Base-by-base conservation (phyloP, 2,113 vertebrate species). In the Struthio camelus region DNA sequence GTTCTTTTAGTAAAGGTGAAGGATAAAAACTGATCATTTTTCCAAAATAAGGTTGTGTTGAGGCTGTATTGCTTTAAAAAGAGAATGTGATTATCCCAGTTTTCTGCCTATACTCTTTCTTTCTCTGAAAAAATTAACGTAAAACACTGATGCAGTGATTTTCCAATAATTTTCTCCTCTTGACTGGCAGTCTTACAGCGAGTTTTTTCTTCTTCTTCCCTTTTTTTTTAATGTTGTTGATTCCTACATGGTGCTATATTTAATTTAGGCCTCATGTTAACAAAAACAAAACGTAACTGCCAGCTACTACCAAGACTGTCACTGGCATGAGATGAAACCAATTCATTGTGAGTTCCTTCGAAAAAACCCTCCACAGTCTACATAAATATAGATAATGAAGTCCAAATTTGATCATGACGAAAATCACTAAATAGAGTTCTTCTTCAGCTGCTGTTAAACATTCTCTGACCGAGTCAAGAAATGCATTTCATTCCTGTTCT, bases 341-440 rank as follows among this genome's bases (percentile, higher is more conserved):
- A 93, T 46, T 59, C 14, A 71, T 54, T 94, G 51, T 71, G 6
- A 92, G 72, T 78, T 72, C 27, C 42, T 79, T 46, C 22, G 25
- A 10, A 24, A 20, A 59, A 59, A 10, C 14, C 11, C 51, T 87
- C 40, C 64, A 48, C 19, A 71, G 46, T 22, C 50, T 79, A 34
- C 85, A 71, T 94, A 87, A 86, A 91, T 71, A 17, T 66, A 79
- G 50, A 80, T 80, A 25, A 92, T 5, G 34, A 40, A 91, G 78
- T 38, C 93, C 92, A 94, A 94, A 94, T 94, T 85, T 85, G 56
- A 94, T 89, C 1, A 0, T 56, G 87, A 89, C 0, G 5, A 92
- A 96, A 94, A 87, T 72, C 77, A 79, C 56, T 89, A 94, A 89
- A 94, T 87, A 76, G 66, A 93, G 42, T 42, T 80, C 61, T 81